Evolutionary conservation across 2,113 vertebrate genomes (phyloP).

Genomic region (Semnornis frantzii): DNA sequence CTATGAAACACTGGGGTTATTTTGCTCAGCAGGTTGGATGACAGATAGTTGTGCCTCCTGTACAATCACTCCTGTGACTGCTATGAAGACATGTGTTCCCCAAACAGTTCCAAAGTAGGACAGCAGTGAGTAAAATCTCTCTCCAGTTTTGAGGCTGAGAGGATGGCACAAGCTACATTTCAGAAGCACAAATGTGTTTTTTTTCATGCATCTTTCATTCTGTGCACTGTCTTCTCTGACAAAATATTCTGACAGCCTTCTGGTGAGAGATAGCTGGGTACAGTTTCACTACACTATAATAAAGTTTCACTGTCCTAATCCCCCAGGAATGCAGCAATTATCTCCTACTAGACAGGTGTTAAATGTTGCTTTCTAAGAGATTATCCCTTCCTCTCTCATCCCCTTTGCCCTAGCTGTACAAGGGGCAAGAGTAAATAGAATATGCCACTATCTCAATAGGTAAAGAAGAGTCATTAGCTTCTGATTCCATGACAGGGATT

Average conservation of each 20-base stretch:
- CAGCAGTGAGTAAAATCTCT: background rate
- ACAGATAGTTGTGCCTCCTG: background rate
- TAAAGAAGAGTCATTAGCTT: slow-evolving; percentile 10
- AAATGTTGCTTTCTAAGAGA: slow-evolving; percentile 46
- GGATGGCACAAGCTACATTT: background rate
- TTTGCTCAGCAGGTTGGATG: background rate
- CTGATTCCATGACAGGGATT: background rate
- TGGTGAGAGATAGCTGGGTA: background rate
- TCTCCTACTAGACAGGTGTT: slow-evolving; percentile 52
- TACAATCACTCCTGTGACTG: background rate
- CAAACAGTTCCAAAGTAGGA: background rate
- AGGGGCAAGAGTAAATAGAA: slow-evolving; percentile 25
- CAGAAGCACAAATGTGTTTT: background rate
- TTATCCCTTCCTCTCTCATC: slow-evolving; percentile 36
- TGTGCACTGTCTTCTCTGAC: background rate
- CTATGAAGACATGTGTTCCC: background rate
- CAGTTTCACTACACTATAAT: background rate
- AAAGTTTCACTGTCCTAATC: background rate
- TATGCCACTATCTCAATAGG: slow-evolving; percentile 1
- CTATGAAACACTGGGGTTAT: background rate
- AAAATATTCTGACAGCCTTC: background rate
- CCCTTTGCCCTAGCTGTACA: background rate
- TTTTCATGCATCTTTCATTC: background rate
- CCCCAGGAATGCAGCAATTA: slow-evolving; percentile 30
- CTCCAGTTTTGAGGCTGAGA: background rate